These are phyloP conservation scores for Microplitis demolitor DNA, from an alignment of 1,140 invertebrate genomes.

Conservation along the genomic window DNA sequence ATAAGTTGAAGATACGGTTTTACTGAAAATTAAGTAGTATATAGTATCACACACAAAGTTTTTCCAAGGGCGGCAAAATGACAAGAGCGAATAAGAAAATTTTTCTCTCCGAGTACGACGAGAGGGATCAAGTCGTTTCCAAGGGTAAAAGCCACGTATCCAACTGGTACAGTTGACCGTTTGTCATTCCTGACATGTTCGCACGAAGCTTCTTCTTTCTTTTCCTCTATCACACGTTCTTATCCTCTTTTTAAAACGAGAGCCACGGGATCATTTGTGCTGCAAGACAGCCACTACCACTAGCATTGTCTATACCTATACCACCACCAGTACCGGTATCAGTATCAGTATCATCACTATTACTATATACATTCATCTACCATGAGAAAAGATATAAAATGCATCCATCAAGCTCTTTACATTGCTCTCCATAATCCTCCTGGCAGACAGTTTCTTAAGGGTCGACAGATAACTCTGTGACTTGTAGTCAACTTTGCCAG, in stretches of 20 bases:
- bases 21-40: background rate
- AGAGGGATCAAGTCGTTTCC: slow-evolving; percentile 16
- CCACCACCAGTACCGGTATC: background rate
- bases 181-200: slow-evolving; percentile 19
- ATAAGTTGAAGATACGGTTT: background rate
- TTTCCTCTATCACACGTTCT: background rate
- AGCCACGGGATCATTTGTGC: slow-evolving; percentile 33
- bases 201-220: slow-evolving; percentile 2
- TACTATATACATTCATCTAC: slow-evolving; percentile 15
- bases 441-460: background rate
- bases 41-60: background rate
- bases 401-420: slow-evolving; percentile 46
- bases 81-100: background rate
- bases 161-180: slow-evolving; percentile 17
- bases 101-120: background rate
- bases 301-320: no score
- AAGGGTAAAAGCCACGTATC: slow-evolving; percentile 17
- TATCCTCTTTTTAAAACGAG: slow-evolving; percentile 9
- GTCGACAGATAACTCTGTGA: background rate
- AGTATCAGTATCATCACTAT: slow-evolving; percentile 22
- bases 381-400: slow-evolving; percentile 47
- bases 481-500: background rate
- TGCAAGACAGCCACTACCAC: slow-evolving; percentile 4
- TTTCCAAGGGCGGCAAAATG: slow-evolving; percentile 13
- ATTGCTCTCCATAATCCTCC: slow-evolving; percentile 3